Conservation (phyloP, 2,797 vertebrate species). For the Sorex maritimensis region DNA sequence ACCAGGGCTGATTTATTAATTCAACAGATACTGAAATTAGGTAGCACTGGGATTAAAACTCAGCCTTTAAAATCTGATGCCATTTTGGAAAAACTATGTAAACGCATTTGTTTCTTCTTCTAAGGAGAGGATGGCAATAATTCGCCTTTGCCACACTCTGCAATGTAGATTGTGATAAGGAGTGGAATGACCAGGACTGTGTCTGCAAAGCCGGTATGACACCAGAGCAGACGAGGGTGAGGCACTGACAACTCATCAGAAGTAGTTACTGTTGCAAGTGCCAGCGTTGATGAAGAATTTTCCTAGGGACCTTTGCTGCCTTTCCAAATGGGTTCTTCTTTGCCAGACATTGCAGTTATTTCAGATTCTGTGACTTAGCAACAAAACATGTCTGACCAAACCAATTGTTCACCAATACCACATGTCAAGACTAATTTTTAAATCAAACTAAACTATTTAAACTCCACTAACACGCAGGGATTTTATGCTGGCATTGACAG, state of each 20-base stretch:
- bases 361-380: background rate
- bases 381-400: background rate
- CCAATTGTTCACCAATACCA: background rate
- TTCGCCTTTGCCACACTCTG: background rate
- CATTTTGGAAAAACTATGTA: background rate
- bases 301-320: background rate
- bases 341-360: background rate
- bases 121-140: background rate
- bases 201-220: background rate
- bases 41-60: background rate
- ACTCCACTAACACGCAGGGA: conserved; percentile 12
- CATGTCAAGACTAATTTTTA: background rate
- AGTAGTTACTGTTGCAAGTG: background rate
- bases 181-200: background rate
- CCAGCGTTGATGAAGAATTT: no score
- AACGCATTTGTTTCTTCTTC: background rate
- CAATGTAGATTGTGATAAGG: background rate
- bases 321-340: background rate
- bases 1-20: background rate
- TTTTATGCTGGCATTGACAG: background rate
- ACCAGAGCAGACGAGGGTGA: background rate
- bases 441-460: background rate
- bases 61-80: background rate
- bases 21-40: background rate
- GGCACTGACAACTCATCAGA: background rate